phyloP scores from a whole-genome alignment of 2,797 vertebrate genomes.

The Strix occidentalis region DNA sequence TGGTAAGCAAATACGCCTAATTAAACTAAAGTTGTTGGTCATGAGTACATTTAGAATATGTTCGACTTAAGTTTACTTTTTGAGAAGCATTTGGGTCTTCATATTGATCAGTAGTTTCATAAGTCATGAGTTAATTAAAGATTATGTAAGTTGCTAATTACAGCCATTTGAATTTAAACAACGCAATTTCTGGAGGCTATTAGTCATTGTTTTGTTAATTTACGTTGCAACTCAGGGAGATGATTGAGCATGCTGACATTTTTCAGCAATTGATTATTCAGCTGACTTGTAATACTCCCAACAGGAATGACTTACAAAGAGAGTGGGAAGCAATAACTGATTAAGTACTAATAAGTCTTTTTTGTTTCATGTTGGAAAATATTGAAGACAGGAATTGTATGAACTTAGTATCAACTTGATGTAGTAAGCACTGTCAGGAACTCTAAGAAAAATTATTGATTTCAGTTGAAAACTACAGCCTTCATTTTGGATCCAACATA shows the following conservation, averaged over 20 bases:
- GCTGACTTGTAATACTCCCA: not conserved
- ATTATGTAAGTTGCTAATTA: not conserved
- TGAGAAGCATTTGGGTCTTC: not conserved
- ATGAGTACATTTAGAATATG: not conserved
- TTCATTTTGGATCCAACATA: not conserved
- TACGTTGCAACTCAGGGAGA: constrained; percentile 9
- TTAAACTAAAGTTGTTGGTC: not conserved
- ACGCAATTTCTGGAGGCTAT: constrained; percentile 15
- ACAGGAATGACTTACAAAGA: not conserved
- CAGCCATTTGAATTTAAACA: not conserved
- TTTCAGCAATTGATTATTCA: constrained; percentile 34
- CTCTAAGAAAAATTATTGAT: not conserved
- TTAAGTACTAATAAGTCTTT: not conserved
- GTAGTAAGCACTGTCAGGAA: not conserved
- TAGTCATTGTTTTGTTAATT: constrained; percentile 41
- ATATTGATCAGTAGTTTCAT: not conserved
- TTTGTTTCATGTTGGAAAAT: not conserved
- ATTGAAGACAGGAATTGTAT: not conserved
- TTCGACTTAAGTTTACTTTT: not conserved
- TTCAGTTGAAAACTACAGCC: not conserved
- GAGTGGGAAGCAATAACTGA: not conserved
- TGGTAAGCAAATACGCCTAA: constrained; percentile 62
- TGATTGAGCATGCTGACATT: constrained; percentile 48
- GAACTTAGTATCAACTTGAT: not conserved
- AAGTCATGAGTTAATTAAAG: not conserved